These are phyloP conservation scores for Amphipoea oculea DNA, from an alignment of 2,888 invertebrate genomes.

Conservation along the genomic window DNA sequence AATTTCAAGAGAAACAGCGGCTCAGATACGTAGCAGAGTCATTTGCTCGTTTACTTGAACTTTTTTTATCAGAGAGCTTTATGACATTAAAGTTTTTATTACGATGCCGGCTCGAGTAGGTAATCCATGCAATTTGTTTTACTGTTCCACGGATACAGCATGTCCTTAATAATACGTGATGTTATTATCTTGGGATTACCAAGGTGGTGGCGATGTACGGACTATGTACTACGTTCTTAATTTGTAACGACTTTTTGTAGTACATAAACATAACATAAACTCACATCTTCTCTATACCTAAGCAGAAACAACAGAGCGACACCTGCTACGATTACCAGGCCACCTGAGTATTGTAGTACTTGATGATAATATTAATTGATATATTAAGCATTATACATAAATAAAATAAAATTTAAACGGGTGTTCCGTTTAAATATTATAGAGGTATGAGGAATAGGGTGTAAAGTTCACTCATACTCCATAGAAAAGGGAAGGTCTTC, in stretches of 20 bases:
- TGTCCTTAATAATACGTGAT: slow-evolving; percentile 84
- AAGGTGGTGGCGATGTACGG: slow-evolving; percentile 57
- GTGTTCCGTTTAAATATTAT: no score
- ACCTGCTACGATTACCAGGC: background rate
- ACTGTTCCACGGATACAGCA: slow-evolving; percentile 78
- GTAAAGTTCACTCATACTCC: no score
- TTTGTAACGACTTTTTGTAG: slow-evolving; percentile 56
- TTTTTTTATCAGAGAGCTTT: slow-evolving; percentile 72
- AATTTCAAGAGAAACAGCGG: slow-evolving; percentile 50
- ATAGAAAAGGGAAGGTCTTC: no score
- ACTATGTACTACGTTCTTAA: slow-evolving; percentile 29
- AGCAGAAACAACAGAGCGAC: background rate
- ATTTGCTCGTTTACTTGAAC: slow-evolving; percentile 67
- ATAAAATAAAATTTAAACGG: no score
- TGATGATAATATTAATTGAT: no score
- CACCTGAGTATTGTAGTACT: background rate
- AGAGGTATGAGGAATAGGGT: no score
- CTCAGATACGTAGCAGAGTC: slow-evolving; percentile 57
- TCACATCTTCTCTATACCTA: background rate
- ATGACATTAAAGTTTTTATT: slow-evolving; percentile 80
- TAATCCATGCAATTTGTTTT: slow-evolving; percentile 87
- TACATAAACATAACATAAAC: background rate
- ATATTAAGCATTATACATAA: no score
- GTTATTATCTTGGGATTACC: slow-evolving; percentile 81
- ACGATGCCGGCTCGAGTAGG: slow-evolving; percentile 70